A percentile compares a stretch with the other conserved stretches of the same genome.
Conservation (phyloP, 2,113 vertebrate species). For the Melanerpes aurifrons region DNA sequence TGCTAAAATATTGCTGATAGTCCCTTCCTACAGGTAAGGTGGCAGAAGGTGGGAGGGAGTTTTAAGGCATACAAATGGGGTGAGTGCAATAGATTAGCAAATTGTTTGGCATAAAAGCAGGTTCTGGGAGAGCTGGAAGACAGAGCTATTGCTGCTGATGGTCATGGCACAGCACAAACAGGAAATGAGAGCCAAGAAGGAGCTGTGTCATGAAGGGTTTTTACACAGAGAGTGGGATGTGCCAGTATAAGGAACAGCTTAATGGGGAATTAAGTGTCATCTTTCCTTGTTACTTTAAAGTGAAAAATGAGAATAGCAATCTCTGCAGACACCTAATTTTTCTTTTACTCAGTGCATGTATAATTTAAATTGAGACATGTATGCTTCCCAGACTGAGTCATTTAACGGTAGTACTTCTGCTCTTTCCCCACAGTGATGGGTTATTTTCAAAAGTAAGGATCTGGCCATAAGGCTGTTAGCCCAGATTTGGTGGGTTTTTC, state of each 20-base stretch:
- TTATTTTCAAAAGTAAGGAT: neutral
- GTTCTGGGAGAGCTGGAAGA: neutral
- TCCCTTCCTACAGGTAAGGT: neutral
- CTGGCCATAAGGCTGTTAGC: neutral
- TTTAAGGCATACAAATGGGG: neutral
- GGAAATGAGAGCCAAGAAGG: neutral
- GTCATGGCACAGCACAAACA: neutral
- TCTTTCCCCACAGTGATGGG: neutral
- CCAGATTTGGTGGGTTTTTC: neutral
- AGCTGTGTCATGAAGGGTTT: neutral
- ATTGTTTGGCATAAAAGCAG: neutral
- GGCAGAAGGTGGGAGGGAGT: neutral
- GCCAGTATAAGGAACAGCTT: accelerated
- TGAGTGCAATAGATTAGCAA: neutral
- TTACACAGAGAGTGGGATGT: neutral
- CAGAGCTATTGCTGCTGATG: neutral
- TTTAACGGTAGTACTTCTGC: neutral
- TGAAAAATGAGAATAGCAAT: neutral
- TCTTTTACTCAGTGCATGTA: neutral
- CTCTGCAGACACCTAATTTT: neutral
- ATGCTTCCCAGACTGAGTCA: neutral
- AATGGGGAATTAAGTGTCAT: neutral
- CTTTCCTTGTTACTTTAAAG: neutral
- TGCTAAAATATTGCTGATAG: neutral
- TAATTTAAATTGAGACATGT: neutral